These are phyloP conservation scores for Plectropomus leopardus DNA, from an alignment of 2,113 vertebrate genomes.

Conservation along the genomic window DNA sequence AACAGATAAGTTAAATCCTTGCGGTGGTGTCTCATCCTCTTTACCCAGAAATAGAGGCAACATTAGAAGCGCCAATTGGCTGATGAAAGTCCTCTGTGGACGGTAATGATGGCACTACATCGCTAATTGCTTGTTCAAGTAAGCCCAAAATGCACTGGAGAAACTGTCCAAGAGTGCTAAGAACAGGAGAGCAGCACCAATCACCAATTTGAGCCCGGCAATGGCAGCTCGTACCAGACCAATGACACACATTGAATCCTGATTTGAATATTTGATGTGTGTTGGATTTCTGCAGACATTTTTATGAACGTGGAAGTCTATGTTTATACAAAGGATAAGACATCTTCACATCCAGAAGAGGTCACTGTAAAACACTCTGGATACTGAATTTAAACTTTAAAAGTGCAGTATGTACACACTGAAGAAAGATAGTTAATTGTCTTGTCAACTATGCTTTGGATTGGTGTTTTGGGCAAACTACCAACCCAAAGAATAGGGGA, in stretches of 20 bases:
- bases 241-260: constrained; percentile 22
- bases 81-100: constrained; percentile 66
- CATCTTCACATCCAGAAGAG: not conserved
- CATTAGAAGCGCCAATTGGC: constrained; percentile 69
- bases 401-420: no score
- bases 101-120: constrained; percentile 70
- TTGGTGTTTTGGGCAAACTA: no score
- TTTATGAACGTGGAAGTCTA: not conserved
- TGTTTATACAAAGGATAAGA: not conserved
- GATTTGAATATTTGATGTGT: constrained; percentile 37
- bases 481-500: no score
- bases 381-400: not conserved
- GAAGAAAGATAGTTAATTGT: no score
- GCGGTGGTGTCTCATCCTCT: constrained; percentile 50
- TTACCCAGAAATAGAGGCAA: constrained; percentile 62
- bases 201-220: constrained; percentile 49
- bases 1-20: constrained; percentile 63
- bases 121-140: constrained; percentile 76
- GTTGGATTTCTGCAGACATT: not conserved
- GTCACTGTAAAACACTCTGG: not conserved
- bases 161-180: constrained; percentile 63
- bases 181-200: constrained; percentile 50
- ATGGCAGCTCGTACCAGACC: constrained; percentile 17
- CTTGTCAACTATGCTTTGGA: not conserved
- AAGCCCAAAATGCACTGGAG: constrained; percentile 68